Percentiles rank a stretch among this genome's conserved stretches.
These are phyloP conservation scores for Archaeoteleia sp. DNA, from an alignment of 2,888 invertebrate genomes.

Conservation along the genomic window DNA sequence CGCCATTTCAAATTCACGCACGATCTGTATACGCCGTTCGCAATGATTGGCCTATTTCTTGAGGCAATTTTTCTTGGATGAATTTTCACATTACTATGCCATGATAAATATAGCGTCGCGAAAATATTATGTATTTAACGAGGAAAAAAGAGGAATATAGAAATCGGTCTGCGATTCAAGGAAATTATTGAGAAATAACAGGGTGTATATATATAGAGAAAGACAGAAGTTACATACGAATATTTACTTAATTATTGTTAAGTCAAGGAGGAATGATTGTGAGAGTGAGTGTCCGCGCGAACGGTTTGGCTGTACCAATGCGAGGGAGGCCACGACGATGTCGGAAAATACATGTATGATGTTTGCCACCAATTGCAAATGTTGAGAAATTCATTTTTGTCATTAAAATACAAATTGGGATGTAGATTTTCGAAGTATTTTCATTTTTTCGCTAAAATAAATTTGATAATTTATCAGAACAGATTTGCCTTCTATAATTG, in stretches of 20 bases:
- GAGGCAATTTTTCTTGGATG: background rate
- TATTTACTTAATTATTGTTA: slow-evolving; percentile 74
- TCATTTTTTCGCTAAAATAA: slow-evolving; percentile 7
- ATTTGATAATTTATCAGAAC: too few species aligned
- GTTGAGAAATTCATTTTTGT: slow-evolving; percentile 26
- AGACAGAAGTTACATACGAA: slow-evolving; percentile 65
- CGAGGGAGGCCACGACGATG: slow-evolving; percentile 48
- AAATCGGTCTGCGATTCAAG: slow-evolving; percentile 36
- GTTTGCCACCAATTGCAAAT: too few species aligned
- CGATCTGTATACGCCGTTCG: too few species aligned
- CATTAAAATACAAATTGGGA: slow-evolving; percentile 20
- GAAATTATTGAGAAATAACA: slow-evolving; percentile 60
- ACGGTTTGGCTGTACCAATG: slow-evolving; percentile 52
- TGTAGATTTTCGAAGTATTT: slow-evolving; percentile 35
- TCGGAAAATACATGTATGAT: too few species aligned
- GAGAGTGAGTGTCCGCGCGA: slow-evolving; percentile 50
- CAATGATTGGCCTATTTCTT: too few species aligned
- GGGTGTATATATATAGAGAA: slow-evolving; percentile 73
- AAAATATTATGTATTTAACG: slow-evolving; percentile 10
- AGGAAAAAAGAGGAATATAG: slow-evolving; percentile 9
- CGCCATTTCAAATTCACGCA: too few species aligned
- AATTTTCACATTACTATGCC: slow-evolving; percentile 2
- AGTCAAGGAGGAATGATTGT: slow-evolving; percentile 52
- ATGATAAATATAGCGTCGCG: background rate
- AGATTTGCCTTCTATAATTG: too few species aligned